phyloP scores from a whole-genome alignment of 53 echinoderm and acorn worm genomes.

The Hippasteria phrygiana region DNA sequence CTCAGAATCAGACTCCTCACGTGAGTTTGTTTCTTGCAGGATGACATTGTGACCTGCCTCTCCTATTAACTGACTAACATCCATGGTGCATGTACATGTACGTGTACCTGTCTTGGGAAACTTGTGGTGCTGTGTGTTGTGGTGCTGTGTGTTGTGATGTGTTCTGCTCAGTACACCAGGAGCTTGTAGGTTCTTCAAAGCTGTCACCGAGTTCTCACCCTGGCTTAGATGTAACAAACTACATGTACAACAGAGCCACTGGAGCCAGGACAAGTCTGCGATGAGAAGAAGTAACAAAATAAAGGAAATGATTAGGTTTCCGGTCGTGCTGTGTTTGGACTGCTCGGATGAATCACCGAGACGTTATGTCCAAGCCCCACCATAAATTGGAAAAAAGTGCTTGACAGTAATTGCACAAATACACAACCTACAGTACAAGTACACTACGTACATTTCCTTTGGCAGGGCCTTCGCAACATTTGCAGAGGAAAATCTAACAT shows the following conservation, averaged over 20 bases:
- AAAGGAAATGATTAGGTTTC: slow-evolving; percentile 3
- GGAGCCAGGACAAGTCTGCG: not conserved
- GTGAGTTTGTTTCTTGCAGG: not conserved
- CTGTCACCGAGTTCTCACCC: too few relatives aligned
- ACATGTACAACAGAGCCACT: not conserved
- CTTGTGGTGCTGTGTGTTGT: not conserved
- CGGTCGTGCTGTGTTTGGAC: not conserved
- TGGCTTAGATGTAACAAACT: too few relatives aligned
- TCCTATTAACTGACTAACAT: not conserved
- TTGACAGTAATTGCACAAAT: not conserved
- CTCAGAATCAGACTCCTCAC: not conserved
- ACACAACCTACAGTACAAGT: too few relatives aligned
- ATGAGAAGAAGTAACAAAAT: not conserved
- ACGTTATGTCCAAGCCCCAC: not conserved
- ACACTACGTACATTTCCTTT: too few relatives aligned
- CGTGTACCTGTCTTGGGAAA: not conserved
- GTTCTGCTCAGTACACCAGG: too few relatives aligned
- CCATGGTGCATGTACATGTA: not conserved
- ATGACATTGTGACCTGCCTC: not conserved
- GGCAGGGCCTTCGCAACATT: too few relatives aligned
- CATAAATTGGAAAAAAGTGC: not conserved
- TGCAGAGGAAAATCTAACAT: too few relatives aligned
- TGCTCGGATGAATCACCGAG: not conserved
- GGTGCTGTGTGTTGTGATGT: too few relatives aligned
- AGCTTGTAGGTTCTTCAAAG: too few relatives aligned